Percentiles rank a stretch among this genome's conserved stretches.
These are phyloP conservation scores for Drosophila buzzatii DNA, from an alignment of 2,888 invertebrate genomes.

Conservation along the genomic window DNA sequence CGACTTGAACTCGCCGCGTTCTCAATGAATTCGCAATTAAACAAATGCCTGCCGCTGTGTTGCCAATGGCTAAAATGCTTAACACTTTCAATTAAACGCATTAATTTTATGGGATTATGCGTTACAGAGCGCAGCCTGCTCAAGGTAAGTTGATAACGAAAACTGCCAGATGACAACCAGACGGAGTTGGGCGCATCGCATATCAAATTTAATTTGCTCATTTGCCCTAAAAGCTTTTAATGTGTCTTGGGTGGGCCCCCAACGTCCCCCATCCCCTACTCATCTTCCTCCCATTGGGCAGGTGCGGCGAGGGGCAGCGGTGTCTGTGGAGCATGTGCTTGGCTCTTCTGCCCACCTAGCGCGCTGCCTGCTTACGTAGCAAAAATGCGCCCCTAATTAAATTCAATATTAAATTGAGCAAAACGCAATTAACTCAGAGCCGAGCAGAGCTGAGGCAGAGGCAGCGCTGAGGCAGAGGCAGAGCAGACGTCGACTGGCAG, in stretches of 20 bases:
- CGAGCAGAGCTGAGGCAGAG: not conserved
- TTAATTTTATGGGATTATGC: conserved; percentile 78
- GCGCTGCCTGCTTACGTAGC: conserved; percentile 55
- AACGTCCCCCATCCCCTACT: not conserved
- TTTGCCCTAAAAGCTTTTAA: conserved; percentile 81
- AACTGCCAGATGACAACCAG: not conserved
- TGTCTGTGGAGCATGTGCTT: not conserved
- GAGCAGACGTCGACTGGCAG: conserved; percentile 27
- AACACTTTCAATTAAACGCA: conserved; percentile 81
- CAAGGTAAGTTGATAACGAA: not conserved
- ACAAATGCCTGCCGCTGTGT: conserved; percentile 52
- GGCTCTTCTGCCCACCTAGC: conserved; percentile 29
- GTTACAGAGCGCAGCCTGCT: not conserved
- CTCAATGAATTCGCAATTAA: conserved; percentile 59
- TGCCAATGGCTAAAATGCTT: conserved; percentile 58
- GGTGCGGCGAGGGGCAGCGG: no score
- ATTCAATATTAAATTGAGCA: conserved; percentile 82
- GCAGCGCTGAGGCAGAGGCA: not conserved
- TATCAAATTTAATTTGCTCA: conserved; percentile 81
- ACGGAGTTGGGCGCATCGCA: conserved; percentile 49
- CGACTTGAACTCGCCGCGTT: conserved; percentile 17
- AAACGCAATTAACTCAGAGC: conserved; percentile 80
- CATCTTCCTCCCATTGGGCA: no score
- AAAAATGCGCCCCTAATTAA: conserved; percentile 81
- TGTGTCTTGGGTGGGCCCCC: conserved; percentile 71